Base-by-base conservation (phyloP, 2,113 vertebrate species). In the Addax nasomaculatus region DNA sequence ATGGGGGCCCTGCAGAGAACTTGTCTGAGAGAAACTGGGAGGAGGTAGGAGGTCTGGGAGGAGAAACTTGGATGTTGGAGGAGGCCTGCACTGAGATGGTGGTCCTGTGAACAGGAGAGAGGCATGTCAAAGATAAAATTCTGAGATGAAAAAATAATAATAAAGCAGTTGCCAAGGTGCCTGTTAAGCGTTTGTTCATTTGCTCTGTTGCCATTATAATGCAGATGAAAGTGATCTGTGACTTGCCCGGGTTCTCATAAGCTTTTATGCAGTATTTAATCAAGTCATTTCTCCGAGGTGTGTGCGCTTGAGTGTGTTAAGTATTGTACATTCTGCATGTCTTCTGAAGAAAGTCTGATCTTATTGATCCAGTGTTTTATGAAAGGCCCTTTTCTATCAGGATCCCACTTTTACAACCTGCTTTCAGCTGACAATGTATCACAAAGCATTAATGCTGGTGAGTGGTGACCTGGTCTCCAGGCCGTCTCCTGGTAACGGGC, bases 401-500 rank as follows among this genome's bases (percentile, higher is more conserved):
- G 67, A 39, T 7, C 87, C 64, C 30, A 11, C 85, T 30, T 67
- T 15, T 4, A 27, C 76, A 1, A 2, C 43, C 76, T 70, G 49
- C 49, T 53, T 27, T 10, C 21, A 29, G 60, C 51, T 58, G 93
- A 43, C 33, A 0, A 3, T 3, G 21, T 80, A 1, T 85, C 92
- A 27, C 64, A 17, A 6, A 76, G 92, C 2, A 4, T 49, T 47
- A 15, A 25, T 15, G 76, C 51, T 57, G 79, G 49, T n/a, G 57
- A 79, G 62, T 6, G 57, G 79, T 76, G 89, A 25, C 89, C 45
- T 17, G 19, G 49, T 23, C 70, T 58, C 51, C 43, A n/a, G 60
- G 81, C 90, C 0, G 64, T 95, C 93, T 96, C 96, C 88, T 96
- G 94, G 94, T 76, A 93, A 97, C 96, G 36, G 64, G 86, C 83